phyloP scores from a whole-genome alignment of 2,113 vertebrate genomes.

The Mola mola region DNA sequence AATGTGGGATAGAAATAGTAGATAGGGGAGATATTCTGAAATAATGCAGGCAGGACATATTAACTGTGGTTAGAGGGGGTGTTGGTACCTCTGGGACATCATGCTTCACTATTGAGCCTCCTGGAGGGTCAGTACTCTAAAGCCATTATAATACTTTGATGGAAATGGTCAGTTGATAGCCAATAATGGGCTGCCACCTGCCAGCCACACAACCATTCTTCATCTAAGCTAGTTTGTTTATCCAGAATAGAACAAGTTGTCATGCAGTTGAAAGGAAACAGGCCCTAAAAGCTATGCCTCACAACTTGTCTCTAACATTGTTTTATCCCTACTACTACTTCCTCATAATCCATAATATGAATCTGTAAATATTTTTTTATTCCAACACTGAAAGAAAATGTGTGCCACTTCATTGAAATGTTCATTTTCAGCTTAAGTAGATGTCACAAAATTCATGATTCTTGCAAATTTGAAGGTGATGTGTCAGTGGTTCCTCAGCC shows the following conservation, averaged over 20 bases:
- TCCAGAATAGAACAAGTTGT: not conserved
- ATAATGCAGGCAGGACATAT: slow-evolving; percentile 3
- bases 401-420: too few species aligned
- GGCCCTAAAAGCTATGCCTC: not conserved
- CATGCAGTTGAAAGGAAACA: not conserved
- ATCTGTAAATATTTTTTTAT: too few species aligned
- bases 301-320: not conserved
- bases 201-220: not conserved
- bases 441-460: too few species aligned
- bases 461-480: too few species aligned
- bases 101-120: slow-evolving; percentile 12
- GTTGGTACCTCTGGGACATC: not conserved
- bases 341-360: too few species aligned
- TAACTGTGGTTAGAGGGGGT: too few species aligned
- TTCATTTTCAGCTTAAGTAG: too few species aligned
- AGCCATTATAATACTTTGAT: not conserved
- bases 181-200: slow-evolving; percentile 18
- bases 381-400: too few species aligned
- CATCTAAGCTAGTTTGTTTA: not conserved
- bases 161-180: not conserved
- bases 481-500: too few species aligned
- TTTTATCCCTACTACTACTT: too few species aligned
- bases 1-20: not conserved
- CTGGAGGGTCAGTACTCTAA: slow-evolving; percentile 4
- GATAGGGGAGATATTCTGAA: not conserved